Evolutionary conservation across 2,113 vertebrate genomes (phyloP).

Genomic region (Pelmatolapia mariae): DNA sequence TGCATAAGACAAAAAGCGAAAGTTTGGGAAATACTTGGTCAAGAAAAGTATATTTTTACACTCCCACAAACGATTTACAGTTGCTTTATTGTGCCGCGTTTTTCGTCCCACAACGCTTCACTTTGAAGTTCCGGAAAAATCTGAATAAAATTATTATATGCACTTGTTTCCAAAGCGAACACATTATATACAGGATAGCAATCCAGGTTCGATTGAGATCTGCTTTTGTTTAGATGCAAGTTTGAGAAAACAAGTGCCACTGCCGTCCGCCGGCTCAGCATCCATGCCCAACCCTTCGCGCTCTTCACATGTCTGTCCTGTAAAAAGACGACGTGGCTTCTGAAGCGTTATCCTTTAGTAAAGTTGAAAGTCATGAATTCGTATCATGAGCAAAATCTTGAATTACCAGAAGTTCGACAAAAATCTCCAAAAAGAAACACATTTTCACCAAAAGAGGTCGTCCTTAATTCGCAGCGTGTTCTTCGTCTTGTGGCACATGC

Average conservation of each 20-base stretch:
- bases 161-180: neutral
- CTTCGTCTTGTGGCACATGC: neutral
- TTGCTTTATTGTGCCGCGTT: neutral
- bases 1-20: neutral
- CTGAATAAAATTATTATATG: neutral
- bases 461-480: neutral
- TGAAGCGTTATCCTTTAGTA: neutral
- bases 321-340: neutral
- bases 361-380: neutral
- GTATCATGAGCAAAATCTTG: neutral
- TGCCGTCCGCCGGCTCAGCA: constrained; percentile 28
- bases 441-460: neutral
- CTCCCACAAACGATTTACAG: neutral
- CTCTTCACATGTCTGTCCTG: neutral
- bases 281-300: constrained; percentile 37
- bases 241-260: constrained; percentile 18
- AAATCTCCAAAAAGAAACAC: neutral
- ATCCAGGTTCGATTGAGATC: neutral
- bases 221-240: neutral
- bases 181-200: neutral
- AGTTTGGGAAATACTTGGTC: neutral
- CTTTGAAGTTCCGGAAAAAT: constrained; percentile 10
- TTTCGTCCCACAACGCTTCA: neutral
- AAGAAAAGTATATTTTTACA: neutral
- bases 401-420: neutral